Base-by-base conservation (phyloP, 2,113 vertebrate species). In the Tupaia chinensis region DNA sequence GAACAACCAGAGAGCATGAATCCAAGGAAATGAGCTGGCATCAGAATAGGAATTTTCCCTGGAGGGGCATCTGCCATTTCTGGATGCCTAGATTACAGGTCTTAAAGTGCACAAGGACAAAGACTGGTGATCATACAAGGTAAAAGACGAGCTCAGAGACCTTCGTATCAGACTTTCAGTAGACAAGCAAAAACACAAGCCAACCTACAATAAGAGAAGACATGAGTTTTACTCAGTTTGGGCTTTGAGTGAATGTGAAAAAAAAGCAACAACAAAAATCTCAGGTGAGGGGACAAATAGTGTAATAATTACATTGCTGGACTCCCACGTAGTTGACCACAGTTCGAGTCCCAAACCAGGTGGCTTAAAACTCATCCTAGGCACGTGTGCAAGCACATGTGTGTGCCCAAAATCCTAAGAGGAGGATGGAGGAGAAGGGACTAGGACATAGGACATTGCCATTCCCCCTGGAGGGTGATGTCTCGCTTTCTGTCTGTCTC, bases 1-100 rank as follows among this genome's bases (percentile, higher is more conserved):
- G 58, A 69, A 87, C 44, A 23, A 58, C 16, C 84, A 84, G 70
- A 63, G 25, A 89, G 29, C n/a, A 27, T 1, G 34, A 82, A 27
- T 53, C 63, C 76, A 61, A 63, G 53, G 54, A 95, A 81, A 58
- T 58, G 86, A 84, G 82, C 9, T 80, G 86, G 89, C 86, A 54
- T 77, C 54, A 10, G 25, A 19, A 10, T 1, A 79, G n/a, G 53
- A 65, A 76, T 88, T 53, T 86, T 44, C 69, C 65, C 90, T 32
- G 60, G 61, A 83, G 70, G 65, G 61, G 44, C 25, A 53, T 15
- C 87, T 77, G 80, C 88, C 85, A 58, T 54, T 61, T 66, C 89
- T 89, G 70, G 83, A 73, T 22, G 19, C 61, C 63, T 32, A 19
- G 19, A 60, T 77, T 20, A 34, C 44, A 70, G 17, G 32, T 15